Evolutionary conservation across 2,888 invertebrate species (phyloP), one percentile per base, ranked within the genome.

Genomic region (Pachymerium ferrugineum): DNA sequence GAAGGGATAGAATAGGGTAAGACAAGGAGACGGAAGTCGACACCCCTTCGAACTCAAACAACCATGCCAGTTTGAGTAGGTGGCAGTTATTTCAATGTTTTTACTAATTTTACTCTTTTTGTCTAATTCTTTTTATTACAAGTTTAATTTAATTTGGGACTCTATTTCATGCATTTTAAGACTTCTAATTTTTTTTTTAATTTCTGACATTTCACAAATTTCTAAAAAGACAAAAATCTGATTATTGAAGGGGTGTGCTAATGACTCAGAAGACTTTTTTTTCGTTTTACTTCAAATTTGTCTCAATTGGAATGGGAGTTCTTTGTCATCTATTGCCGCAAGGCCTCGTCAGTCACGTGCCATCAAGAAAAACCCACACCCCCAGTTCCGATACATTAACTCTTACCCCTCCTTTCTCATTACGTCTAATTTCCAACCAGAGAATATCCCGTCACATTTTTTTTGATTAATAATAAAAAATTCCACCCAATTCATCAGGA

Each of bases 1-100:
- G 47, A n/a, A 47, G 19, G 47, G 33, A n/a, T 16, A 47, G 47
- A 19, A n/a, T n/a, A 47, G n/a, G 47, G n/a, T n/a, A 47, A 47
- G 47, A 47, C 47, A 47, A 47, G 47, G 47, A 47, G 47, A 47
- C 47, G 47, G 47, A 47, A 47, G 47, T 47, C 47, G 47, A 47
- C 47, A 54, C 16, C 47, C 16, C n/a, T n/a, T n/a, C n/a, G n/a
- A 16, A 54, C 10, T 54, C n/a, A 19, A 16, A 16, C 16, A 5
- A 54, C 47, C 0, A 16, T 54, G 16, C 12, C 19, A 19, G 16
- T 14, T 3, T 47, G 47, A 47, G 47, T 47, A 47, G 47, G 47
- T 47, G 47, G 47, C 19, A 19, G 47, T 47, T 1, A 16, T 8
- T 42, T 42, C 42, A 42, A 16, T 42, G 42, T 42, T 47, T 47